Base-by-base conservation (phyloP, 64 coral and sea anemone genomes). In the Porites lutea region DNA sequence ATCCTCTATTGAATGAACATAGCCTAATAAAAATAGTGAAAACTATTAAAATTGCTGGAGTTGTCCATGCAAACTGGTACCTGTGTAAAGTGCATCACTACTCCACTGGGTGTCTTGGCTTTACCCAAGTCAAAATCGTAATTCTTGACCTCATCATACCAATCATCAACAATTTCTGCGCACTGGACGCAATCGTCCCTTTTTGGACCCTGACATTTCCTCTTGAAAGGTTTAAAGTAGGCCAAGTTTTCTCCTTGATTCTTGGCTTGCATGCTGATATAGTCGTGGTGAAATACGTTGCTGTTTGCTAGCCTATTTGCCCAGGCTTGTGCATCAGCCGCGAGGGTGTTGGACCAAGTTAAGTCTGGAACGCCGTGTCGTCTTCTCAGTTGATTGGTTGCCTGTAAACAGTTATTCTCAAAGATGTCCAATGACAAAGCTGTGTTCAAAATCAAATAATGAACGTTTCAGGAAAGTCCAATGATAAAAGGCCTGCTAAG, bases 111-210 rank as follows among this genome's bases (percentile, higher is more conserved):
- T 14, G 72, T 77, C 65, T 93, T 98, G 7, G 72, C 68, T 71
- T 89, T 88, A 13, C 83, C 92, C 45, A 75, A 76, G 46, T 52
- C 71, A 89, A 95, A 98, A 77, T 98, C 80, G 63, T 98, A 98
- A 89, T 95, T 83, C 51, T 98, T 87, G 15, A 95, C 90, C 71
- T 98, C 96, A 45, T 89, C 75, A 67, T 98, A 98, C 96, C 96
- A 98, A 18, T 69, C 71, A 45, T 92, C 59, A 16, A 95, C 90
- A 57, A 92, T 93, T 52, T 92, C 93, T 12, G 89, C 78, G 23
- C 96, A 98, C 27, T 88, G 65, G 4, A 92, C 93, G 58, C 96
- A 98, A 20, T 93, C 88, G 5, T 61, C 49, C 0, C 48, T 73
- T 54, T 74, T 79, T 18, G 47, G 20, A 15, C 86, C 90, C 61